Base-by-base conservation (phyloP, 1,140 invertebrate genomes). In the Phocides pigmalion region DNA sequence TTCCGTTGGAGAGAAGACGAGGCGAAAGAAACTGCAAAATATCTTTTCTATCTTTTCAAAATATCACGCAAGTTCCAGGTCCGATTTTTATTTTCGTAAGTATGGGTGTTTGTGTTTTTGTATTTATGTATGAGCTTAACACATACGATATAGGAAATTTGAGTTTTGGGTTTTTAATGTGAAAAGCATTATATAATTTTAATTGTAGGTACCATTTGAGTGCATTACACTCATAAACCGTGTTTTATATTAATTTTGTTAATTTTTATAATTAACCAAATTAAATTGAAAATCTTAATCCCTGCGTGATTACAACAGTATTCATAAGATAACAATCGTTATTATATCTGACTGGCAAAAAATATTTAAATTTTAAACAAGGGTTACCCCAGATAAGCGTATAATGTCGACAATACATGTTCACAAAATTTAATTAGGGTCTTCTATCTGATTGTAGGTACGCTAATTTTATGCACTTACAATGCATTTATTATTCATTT, bases 401-500 rank as follows among this genome's bases (percentile, higher is more conserved):
- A 42, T 56, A 56, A 56, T 56, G 25, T 25, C 19, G 19, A 25
- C 51, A 41, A 42, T 20, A 25, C 53, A 44, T 44, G 20, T 56
- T 42, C 53, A 56, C 53, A 56, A 56, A 42, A 44, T 56, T 56
- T 56, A 56, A 56, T 56, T 56, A 56, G 39, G 53, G 53, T 56
- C 39, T 42, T 1, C 15, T 28, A 56, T 56, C 53, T 42, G 53
- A 56, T 56, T 6, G 14, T 12, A 16, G 15, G 22, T 56, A 56
- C 53, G 53, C 53, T 56, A 56, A 56, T 56, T 56, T 56, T 44
- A 47, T 56, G 53, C 53, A 25, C 53, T 28, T 28, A 56, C 53
- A 56, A 28, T 25, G 53, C 22, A 47, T 41, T 25, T 35, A 50
- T 50, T 9, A 50, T 28, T 50, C 51, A 54, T 56, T 44, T 56